Evolutionary conservation across 2,888 invertebrate species (phyloP).

Genomic region (Eledona agricola): DNA sequence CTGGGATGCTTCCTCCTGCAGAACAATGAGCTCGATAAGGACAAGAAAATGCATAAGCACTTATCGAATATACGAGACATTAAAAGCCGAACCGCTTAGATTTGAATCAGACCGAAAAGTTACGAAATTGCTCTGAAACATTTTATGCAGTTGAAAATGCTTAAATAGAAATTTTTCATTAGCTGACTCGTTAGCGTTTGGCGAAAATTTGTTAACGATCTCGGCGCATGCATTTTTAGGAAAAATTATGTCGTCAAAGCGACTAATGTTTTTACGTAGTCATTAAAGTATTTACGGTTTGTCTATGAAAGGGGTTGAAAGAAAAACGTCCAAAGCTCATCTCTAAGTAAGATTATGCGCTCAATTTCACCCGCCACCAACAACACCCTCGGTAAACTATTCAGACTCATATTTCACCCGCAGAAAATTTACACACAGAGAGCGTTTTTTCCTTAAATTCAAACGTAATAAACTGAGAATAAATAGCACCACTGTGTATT

Average conservation of each 20-base stretch:
- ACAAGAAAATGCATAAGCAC: constrained; percentile 15
- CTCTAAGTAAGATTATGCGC: constrained; percentile 43
- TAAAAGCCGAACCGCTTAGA: too few relatives aligned
- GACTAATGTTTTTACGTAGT: too few relatives aligned
- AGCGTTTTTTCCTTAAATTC: constrained; percentile 15
- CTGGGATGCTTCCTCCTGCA: constrained; percentile 57
- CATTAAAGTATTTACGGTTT: constrained; percentile 7
- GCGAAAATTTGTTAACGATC: too few relatives aligned
- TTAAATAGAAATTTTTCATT: too few relatives aligned
- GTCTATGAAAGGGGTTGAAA: constrained; percentile 10
- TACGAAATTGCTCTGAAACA: too few relatives aligned
- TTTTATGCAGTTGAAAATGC: too few relatives aligned
- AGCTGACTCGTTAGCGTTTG: too few relatives aligned
- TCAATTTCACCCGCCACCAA: constrained; percentile 49
- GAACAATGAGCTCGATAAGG: constrained; percentile 16
- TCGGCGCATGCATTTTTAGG: too few relatives aligned
- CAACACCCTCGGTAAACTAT: constrained; percentile 33
- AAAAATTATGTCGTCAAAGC: too few relatives aligned
- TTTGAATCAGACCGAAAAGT: too few relatives aligned
- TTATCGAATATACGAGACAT: too few relatives aligned
- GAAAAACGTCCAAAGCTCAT: constrained; percentile 22
- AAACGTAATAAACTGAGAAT: constrained; percentile 22
- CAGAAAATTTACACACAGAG: constrained; percentile 14
- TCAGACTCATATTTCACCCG: constrained; percentile 21
- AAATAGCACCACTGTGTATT: constrained; percentile 3